phyloP scores from a whole-genome alignment of 1,140 invertebrate species.

The Pectinophora gossypiella region DNA sequence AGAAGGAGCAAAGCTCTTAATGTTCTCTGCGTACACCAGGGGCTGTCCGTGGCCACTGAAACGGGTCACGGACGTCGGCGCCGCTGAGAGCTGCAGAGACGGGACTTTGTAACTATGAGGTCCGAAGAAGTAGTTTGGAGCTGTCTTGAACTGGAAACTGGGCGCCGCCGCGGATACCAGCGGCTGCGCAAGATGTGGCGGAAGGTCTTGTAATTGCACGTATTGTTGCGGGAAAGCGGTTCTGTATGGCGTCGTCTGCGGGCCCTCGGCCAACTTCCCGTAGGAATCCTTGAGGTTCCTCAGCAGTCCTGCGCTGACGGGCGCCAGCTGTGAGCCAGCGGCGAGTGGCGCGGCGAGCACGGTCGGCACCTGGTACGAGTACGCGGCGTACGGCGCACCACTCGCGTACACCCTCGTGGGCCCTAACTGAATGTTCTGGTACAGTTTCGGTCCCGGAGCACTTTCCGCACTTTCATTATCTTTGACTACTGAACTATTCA shows the following conservation, averaged over 20 bases:
- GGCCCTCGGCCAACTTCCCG: constrained; percentile 48
- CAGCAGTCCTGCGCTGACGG: constrained; percentile 25
- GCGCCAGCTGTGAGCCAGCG: constrained; percentile 30
- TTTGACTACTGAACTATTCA: constrained; percentile 21
- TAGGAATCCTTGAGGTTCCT: constrained; percentile 55
- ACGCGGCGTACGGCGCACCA: constrained; percentile 46
- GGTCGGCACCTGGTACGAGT: constrained; percentile 46
- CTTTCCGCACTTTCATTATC: constrained; percentile 49
- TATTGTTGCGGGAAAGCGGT: constrained; percentile 53
- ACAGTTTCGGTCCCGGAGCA: constrained; percentile 43
- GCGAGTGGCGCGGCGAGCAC: constrained; percentile 29
- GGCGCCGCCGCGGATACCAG: constrained; percentile 35
- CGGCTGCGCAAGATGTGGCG: constrained; percentile 54
- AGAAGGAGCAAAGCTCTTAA: constrained; percentile 25
- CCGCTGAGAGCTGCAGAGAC: constrained; percentile 31
- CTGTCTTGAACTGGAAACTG: constrained; percentile 34
- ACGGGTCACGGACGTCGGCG: constrained; percentile 18
- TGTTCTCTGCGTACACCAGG: constrained; percentile 26
- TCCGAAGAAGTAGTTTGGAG: constrained; percentile 41
- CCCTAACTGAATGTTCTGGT: constrained; percentile 31
- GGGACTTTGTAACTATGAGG: constrained; percentile 30
- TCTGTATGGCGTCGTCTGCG: constrained; percentile 42
- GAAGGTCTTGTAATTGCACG: constrained; percentile 54
- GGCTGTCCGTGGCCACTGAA: constrained; percentile 31
- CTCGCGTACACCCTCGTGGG: constrained; percentile 41